Percentiles rank a stretch among this genome's conserved stretches.
phyloP scores from a whole-genome alignment of 2,113 vertebrate genomes.

The Anthoscopus minutus region DNA sequence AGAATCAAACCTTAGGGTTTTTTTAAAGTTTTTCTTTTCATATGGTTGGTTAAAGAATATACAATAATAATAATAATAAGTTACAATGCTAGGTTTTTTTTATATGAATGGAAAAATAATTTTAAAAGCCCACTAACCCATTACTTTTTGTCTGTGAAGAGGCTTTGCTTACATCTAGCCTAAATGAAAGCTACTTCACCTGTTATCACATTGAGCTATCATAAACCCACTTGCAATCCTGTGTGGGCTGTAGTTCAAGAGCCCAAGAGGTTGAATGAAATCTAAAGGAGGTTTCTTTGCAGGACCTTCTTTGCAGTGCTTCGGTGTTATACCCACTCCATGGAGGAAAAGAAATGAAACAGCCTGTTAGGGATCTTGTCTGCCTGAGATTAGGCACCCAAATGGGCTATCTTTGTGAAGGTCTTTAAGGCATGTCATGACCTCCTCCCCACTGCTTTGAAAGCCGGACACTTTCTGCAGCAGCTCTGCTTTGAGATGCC shows the following conservation, averaged over 20 bases:
- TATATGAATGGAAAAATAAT: neutral
- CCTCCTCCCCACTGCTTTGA: neutral
- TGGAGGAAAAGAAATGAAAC: neutral
- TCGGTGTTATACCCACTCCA: neutral
- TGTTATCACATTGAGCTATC: rapidly evolving
- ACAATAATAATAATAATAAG: neutral
- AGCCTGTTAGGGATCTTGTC: neutral
- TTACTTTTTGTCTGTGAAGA: neutral
- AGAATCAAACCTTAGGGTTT: neutral
- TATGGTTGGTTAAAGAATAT: neutral
- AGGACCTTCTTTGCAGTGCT: neutral
- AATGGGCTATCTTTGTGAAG: neutral
- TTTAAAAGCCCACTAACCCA: neutral
- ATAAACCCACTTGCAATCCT: rapidly evolving
- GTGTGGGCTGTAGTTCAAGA: neutral
- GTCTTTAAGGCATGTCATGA: neutral
- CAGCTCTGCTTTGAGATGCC: neutral
- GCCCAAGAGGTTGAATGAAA: neutral
- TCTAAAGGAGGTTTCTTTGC: neutral
- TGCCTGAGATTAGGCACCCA: neutral
- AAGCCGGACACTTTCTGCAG: neutral
- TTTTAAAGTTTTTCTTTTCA: neutral
- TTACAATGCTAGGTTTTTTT: neutral
- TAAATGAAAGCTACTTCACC: neutral
- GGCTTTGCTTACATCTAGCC: neutral